Evolutionary conservation across 2,113 vertebrate genomes (phyloP).

Genomic region (Ochotona curzoniae): DNA sequence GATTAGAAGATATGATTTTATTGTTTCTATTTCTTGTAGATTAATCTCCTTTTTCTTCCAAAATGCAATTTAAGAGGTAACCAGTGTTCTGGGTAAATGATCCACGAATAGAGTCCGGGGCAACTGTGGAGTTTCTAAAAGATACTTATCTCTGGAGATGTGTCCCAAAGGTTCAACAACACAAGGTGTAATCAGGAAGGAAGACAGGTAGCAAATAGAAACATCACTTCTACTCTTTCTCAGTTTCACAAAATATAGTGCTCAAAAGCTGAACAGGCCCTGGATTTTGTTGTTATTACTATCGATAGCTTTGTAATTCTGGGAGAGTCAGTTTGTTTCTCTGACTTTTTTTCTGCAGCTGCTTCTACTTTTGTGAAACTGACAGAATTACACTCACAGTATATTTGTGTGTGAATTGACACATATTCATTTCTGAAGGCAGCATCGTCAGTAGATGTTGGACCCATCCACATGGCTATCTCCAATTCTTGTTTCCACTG

Average conservation of each 20-base stretch:
- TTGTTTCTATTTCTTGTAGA: not conserved
- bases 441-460: not conserved
- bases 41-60: not conserved
- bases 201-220: not conserved
- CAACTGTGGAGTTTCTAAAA: not conserved
- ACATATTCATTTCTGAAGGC: not conserved
- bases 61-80: not conserved
- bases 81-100: not conserved
- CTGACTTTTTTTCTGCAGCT: not conserved
- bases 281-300: not conserved
- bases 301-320: not conserved
- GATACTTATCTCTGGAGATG: fast-evolving
- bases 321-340: not conserved
- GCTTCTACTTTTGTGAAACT: not conserved
- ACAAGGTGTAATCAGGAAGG: not conserved
- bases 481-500: not conserved
- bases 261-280: not conserved
- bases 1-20: not conserved
- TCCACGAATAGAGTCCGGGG: not conserved
- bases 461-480: not conserved
- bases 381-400: not conserved
- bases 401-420: not conserved
- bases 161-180: not conserved
- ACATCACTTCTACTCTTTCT: not conserved
- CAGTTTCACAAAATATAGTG: not conserved